Evolutionary conservation across 2,113 vertebrate species (phyloP), one percentile per base, ranked within the genome.

Genomic region (Pachypanchax playfairii): DNA sequence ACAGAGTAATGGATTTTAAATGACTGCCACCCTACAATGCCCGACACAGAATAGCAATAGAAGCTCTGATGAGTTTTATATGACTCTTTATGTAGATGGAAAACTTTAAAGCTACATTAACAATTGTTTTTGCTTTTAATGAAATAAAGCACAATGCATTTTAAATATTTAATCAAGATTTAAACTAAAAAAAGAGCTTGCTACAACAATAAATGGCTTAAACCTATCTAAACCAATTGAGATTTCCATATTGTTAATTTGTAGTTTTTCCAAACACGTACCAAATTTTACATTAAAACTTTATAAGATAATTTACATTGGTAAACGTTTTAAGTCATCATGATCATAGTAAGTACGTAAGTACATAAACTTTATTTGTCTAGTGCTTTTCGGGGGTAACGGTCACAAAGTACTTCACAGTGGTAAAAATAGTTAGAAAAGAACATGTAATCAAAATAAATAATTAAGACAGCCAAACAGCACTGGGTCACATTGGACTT

Each of bases 1-100:
- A 75, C 10, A 10, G 38, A 61, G 43, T 74, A 80, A 82, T 83
- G 76, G 64, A 48, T 71, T 85, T 84, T 76, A 76, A 84, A 85
- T 73, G 77, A 64, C 60, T 61, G 47, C 57, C 44, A 70, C 14
- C 25, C 26, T 26, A 55, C 46, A 67, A 54, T 13, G 4, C 48
- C 25, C 52, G 50, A 62, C 49, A 46, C 71, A 61, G 54, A 56
- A 47, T 59, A 65, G 60, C 26, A 58, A 58, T 58, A 65, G 51
- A 35, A 74, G 49, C 55, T 65, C 54, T 75, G 67, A 63, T 71
- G 70, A 63, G 68, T 79, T 72, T 74, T 67, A 41, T 24, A 44
- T 50, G 59, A 67, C 50, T 20, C 20, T 10, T 29, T 57, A 56
- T 55, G 21, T 56, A 74, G 70, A 75, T 44, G 63, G 15, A 0